Evolutionary conservation across 2,888 invertebrate genomes (phyloP).

Genomic region (Sericinus montela): DNA sequence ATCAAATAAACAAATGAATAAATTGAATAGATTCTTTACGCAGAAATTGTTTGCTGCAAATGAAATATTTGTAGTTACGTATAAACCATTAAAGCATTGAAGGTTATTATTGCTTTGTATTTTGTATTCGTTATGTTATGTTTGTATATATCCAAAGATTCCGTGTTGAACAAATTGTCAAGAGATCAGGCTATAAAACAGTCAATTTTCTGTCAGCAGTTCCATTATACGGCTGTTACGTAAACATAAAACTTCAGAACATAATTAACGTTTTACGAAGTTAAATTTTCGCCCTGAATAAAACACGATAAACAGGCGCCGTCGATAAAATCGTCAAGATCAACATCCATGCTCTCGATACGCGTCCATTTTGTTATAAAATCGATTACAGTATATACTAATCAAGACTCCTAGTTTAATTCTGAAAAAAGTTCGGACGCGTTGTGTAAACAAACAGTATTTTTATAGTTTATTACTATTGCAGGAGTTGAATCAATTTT

Average conservation of each 20-base stretch:
- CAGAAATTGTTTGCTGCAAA: no score
- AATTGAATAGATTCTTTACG: no score
- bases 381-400: constrained; percentile 10
- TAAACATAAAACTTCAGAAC: constrained; percentile 6
- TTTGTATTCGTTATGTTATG: no score
- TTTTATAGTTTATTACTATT: constrained; percentile 1
- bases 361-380: constrained; percentile 9
- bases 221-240: neutral
- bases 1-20: no score
- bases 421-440: constrained; percentile 1
- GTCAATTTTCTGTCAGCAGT: neutral
- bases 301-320: constrained; percentile 19
- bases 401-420: constrained; percentile 5
- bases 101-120: no score
- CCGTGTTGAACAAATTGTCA: no score
- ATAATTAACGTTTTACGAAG: constrained; percentile 15
- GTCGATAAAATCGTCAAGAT: constrained; percentile 29
- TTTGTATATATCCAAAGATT: no score
- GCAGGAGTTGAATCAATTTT: neutral
- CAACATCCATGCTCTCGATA: constrained; percentile 17
- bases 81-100: no score
- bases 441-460: constrained; percentile 8
- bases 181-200: neutral
- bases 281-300: constrained; percentile 16
- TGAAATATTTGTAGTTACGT: no score